Conservation (phyloP, 2,113 vertebrate genomes). For the Capreolus pygargus region DNA sequence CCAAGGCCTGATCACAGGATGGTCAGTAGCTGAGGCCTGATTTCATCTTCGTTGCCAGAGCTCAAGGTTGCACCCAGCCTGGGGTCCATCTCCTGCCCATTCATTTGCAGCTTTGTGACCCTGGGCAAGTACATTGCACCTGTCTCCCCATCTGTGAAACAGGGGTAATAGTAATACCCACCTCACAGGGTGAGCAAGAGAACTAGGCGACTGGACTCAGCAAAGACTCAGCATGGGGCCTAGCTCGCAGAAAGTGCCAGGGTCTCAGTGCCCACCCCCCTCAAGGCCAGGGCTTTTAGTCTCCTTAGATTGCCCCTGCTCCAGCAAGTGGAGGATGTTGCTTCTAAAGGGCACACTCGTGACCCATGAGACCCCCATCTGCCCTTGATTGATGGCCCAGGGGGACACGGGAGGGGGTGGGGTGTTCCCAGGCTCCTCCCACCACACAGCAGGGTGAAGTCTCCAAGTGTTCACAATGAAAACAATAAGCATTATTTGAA, state of each 20-base stretch:
- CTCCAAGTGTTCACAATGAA: background rate
- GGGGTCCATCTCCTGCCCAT: background rate
- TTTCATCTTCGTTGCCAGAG: background rate
- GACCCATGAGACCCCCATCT: no score
- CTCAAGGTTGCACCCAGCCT: background rate
- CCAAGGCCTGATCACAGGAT: background rate
- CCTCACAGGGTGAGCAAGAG: no score
- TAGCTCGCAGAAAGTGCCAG: background rate
- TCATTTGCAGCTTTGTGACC: background rate
- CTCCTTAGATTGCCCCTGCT: background rate
- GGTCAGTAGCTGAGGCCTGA: background rate
- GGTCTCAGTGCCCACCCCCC: background rate
- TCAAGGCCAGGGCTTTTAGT: background rate
- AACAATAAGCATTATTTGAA: background rate
- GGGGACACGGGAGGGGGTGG: fast-evolving
- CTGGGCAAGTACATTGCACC: background rate
- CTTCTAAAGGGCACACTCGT: background rate
- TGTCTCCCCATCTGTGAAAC: background rate
- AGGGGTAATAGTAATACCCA: no score
- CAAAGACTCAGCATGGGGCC: background rate
- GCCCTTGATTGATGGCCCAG: background rate
- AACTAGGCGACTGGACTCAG: background rate
- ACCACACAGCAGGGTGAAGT: background rate
- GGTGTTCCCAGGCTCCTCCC: background rate
- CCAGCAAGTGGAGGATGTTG: background rate